Conservation (phyloP, 2,113 vertebrate genomes). For the Raja brachyura region DNA sequence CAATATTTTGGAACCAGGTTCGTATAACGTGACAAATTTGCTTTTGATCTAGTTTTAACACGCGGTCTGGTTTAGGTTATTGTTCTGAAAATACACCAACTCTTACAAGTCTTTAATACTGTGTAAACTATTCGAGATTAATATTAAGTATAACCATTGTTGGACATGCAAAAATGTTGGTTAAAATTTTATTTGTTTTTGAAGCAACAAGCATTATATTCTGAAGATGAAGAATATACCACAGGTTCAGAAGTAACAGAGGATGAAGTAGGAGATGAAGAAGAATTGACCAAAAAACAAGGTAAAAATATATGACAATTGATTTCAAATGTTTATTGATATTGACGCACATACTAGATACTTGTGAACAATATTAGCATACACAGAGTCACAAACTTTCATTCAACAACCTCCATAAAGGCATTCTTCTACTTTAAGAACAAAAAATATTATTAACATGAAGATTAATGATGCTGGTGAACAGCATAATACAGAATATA, state of each 20-base stretch:
- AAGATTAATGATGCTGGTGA: slow-evolving; percentile 49
- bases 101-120: too few relatives aligned
- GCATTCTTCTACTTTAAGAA: neutral
- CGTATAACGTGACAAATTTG: neutral
- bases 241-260: slow-evolving; percentile 96
- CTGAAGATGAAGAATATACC: slow-evolving; percentile 95
- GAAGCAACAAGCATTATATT: slow-evolving; percentile 82
- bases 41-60: neutral
- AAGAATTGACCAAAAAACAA: slow-evolving; percentile 84
- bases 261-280: slow-evolving; percentile 95
- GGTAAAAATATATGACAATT: slow-evolving; percentile 53
- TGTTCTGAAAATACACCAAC: too few relatives aligned
- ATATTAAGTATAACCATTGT: neutral
- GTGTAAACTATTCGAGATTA: neutral
- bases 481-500: neutral
- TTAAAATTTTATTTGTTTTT: slow-evolving; percentile 46
- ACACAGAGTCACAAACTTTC: neutral
- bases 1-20: neutral
- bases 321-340: neutral
- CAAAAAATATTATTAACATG: neutral
- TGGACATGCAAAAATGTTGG: neutral
- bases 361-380: neutral
- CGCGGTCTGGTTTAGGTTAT: too few relatives aligned
- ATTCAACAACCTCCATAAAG: neutral
- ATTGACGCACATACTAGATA: neutral